Evolutionary conservation across 1,140 invertebrate species (phyloP), one percentile per base, ranked within the genome.

Genomic region (Sycobia sp.): DNA sequence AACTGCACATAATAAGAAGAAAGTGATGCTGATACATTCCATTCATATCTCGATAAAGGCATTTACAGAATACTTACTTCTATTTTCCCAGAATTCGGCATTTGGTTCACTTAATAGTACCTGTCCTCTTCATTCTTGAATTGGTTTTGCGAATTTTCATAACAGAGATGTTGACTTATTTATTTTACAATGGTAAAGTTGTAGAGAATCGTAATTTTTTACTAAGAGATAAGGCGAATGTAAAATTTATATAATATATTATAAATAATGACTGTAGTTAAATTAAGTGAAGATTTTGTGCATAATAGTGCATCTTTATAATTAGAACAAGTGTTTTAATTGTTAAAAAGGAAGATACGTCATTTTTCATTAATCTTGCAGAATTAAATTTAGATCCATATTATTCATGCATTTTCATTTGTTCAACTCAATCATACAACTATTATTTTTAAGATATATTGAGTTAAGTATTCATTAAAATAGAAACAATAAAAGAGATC

Each of bases 221-320:
- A 65, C 62, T 51, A 59, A 50, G 55, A 58, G 13, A 56, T 64
- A 65, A 57, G 55, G 49, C 36, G 54, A 57, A 58, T 65, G 62
- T 65, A 65, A 58, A 58, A 65, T 65, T 65, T 65, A 65, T 65
- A 65, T 59, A 54, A 50, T 57, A 44, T 63, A 63, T 51, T 51
- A 63, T 56, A 57, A 63, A 57, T 63, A 54, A 49, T 20, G 36
- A 41, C 13, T 56, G 36, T 57, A 57, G 62, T 51, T 51, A 57
- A 63, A 57, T 57, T 47, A 56, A 47, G 60, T 11, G 32, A 62
- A 55, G 34, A 56, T 49, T 29, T 46, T 57, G 44, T 44, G 38
- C 54, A 63, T 56, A 27, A 32, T 57, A 57, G 44, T 43, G n/a
- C 62, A 57, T 47, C 18, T 56, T 57, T 63, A 43, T 50, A 57